Evolutionary conservation across 2,888 invertebrate genomes (phyloP).

Genomic region (Xestia c-nigrum): DNA sequence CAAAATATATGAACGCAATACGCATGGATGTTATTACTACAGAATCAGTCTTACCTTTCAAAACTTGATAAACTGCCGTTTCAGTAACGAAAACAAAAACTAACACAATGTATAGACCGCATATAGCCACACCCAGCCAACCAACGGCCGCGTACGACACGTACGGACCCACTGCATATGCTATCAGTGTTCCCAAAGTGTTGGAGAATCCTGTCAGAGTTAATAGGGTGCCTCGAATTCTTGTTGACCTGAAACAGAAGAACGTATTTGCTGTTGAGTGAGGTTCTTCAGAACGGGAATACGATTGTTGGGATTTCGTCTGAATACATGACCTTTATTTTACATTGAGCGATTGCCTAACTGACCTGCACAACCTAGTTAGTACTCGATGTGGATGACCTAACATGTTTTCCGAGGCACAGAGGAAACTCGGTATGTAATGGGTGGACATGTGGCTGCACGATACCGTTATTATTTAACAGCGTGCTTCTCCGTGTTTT

Average conservation of each 20-base stretch:
- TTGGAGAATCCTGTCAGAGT: constrained; percentile 68
- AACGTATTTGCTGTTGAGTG: background rate
- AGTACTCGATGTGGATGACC: too few species aligned
- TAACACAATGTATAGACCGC: constrained; percentile 55
- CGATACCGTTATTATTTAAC: too few species aligned
- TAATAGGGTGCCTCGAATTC: constrained; percentile 74
- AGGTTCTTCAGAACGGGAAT: background rate
- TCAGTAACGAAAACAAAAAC: constrained; percentile 71
- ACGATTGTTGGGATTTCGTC: background rate
- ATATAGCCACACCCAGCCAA: constrained; percentile 67
- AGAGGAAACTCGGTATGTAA: too few species aligned
- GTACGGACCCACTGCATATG: constrained; percentile 70
- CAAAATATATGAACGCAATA: background rate
- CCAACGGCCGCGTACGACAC: constrained; percentile 63
- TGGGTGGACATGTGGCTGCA: too few species aligned
- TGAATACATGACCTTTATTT: too few species aligned
- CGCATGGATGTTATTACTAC: background rate
- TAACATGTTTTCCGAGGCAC: too few species aligned
- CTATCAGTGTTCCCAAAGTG: constrained; percentile 69
- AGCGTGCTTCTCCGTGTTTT: too few species aligned
- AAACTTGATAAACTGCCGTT: constrained; percentile 72
- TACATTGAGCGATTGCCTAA: too few species aligned
- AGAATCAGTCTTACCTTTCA: constrained; percentile 67
- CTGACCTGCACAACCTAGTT: too few species aligned
- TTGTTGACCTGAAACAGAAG: constrained; percentile 72